Base-by-base conservation (phyloP, 2,797 vertebrate genomes). In the Hemibagrus guttatus region DNA sequence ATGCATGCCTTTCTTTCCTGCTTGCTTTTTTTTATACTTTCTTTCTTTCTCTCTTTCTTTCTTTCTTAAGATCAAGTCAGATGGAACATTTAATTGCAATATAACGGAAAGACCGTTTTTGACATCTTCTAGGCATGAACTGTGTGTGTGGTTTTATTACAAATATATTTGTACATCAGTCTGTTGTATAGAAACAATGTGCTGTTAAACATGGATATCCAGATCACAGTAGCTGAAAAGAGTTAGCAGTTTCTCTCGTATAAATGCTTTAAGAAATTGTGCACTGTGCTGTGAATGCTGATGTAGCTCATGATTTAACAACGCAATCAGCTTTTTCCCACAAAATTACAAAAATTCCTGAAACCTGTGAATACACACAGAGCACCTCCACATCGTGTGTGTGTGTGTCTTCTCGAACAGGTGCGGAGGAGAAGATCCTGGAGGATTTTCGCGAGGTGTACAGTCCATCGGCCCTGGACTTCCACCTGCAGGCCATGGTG, bases 401-500 rank as follows among this genome's bases (percentile, higher is more conserved):
- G 26, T 42, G 14, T 5, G 21, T 87, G 11, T 84, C 8, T 82
- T 68, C 19, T 84, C 52, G 26, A 6, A 31, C 87, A 99, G 98
- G 98, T 92, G 98, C 98, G 85, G 98, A 99, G 93, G 98, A 99
- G 91, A 99, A 99, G 93, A 99, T 99, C 92, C 94, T 99, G 82
- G 98, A 98, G 91, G 98, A 99, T 92, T 99, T 99, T 92, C 96
- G 96, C 89, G 98, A 99, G 92, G 97, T 98, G 0, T 96, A 97
- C 56, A 98, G 92, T 93, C 97, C 97, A 85, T 92, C 93, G 90
- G 96, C 97, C 90, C 90, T 94, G 74, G 98, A 99, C 94, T 99
- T 99, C 93, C 98, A 99, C 92, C 95, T 99, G 88, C 98, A 99
- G 95, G 98, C 98, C 87, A 99, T 99, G 98, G 98, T 99, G 89